Evolutionary conservation across 2,113 vertebrate genomes (phyloP), one percentile per base, ranked within the genome.

Genomic region (Mungos mungo): DNA sequence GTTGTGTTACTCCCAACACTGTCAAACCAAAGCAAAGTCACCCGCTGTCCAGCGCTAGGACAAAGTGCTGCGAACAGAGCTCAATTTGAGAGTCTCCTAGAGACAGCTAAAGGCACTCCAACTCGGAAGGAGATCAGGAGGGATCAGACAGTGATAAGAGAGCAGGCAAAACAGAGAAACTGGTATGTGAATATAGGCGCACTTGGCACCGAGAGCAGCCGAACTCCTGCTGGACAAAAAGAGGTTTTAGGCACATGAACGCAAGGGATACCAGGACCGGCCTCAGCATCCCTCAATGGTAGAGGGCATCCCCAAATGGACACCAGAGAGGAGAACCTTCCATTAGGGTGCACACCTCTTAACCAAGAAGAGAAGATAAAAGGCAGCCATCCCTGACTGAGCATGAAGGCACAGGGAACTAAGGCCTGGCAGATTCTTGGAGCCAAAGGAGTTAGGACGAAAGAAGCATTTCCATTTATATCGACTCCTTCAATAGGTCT

Each of bases 21-120:
- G 92, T 97, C 98, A 60, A 97, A 98, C 76, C 88, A 97, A 86
- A 95, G 79, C 98, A 98, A 98, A 98, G 98, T 98, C 98, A 98
- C 96, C 97, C 0, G 0, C 90, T 94, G 95, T 92, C 96, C 90
- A 92, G 91, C 25, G 18, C 3, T 86, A 84, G 7, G 38, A 96
- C 81, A 97, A 98, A 97, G 45, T 23, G 52, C 95, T n/a, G 25
- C 52, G 45, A 60, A 89, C 52, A 60, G n/a, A 71, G 96, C 80
- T 84, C 19, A 77, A 54, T 31, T 77, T 47, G 6, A 65, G 57
- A 92, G 66, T 76, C 35, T 96, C 92, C 41, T 57, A 16, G 88
- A 96, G 87, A 89, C 57, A 63, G 92, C 41, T 11, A 71, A 91
- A 92, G 79, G 80, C 35, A 41, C 76, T n/a, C 74, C 66, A 69